Conservation (phyloP, 2,888 invertebrate species). For the Stegana nigrithorax region DNA sequence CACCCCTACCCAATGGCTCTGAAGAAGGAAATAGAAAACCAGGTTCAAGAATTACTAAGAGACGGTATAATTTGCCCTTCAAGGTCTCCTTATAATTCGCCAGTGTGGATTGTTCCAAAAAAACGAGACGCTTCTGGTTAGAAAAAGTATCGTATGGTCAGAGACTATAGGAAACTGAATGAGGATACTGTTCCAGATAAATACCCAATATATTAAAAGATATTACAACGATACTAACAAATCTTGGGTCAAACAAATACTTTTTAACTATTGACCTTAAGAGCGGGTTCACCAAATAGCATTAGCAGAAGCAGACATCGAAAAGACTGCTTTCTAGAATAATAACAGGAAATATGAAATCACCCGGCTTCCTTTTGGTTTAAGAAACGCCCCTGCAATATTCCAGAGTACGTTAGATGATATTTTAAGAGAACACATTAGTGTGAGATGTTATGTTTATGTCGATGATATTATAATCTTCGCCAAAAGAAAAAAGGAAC, state of each 20-base stretch:
- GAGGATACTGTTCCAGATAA: background rate
- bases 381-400: slow-evolving; percentile 10
- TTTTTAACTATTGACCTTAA: background rate
- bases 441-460: slow-evolving; percentile 9
- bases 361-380: slow-evolving; percentile 8
- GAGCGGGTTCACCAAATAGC: background rate
- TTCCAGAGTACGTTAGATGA: slow-evolving; percentile 9
- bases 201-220: slow-evolving; percentile 20
- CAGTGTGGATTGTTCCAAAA: slow-evolving; percentile 6
- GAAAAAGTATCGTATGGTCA: background rate
- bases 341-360: slow-evolving; percentile 15
- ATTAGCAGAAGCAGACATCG: slow-evolving; percentile 4
- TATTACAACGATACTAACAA: background rate
- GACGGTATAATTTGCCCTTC: background rate
- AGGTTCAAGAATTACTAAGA: background rate
- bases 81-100: background rate
- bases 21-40: background rate
- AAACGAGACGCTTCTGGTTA: background rate
- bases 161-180: slow-evolving; percentile 11
- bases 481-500: background rate
- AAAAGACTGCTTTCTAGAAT: slow-evolving; percentile 12
- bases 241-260: background rate
- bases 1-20: background rate
- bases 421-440: slow-evolving; percentile 1
- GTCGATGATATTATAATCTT: slow-evolving; percentile 12